Evolutionary conservation across 2,113 vertebrate genomes (phyloP), one percentile per base, ranked within the genome.

Genomic region (Alligator sinensis): DNA sequence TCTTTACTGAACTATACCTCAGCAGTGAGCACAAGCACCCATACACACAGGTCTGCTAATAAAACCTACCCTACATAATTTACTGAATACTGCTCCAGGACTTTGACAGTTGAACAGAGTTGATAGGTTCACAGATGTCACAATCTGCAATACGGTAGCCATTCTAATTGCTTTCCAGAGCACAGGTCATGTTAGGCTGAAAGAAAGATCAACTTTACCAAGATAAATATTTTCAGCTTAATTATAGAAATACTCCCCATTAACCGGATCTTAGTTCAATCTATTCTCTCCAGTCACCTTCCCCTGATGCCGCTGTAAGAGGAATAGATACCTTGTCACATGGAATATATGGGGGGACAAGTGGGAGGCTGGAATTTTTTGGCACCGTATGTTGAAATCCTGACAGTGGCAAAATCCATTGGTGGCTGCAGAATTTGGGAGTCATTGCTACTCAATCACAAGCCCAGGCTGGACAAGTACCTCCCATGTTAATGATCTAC

Each of bases 41-140:
- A 78, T 22, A 64, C 5, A n/a, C 78, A 8, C 38, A 77, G 70
- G 22, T 74, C 21, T 34, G 3, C 4, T 74, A 24, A 22, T 74
- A 38, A 74, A 74, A 47, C 12, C 70, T 11, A 47, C 11, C 11
- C 70, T 47, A 24, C 70, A 74, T 47, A 18, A 63, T 88, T 81
- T 62, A 38, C 59, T 63, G 4, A 66, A 18, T 66, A 28, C 24
- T 66, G 77, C 11, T 47, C 25, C 59, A 60, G 14, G 7, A 24
- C 24, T 15, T 14, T 0, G 0, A 30, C 16, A 66, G 0, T 64
- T 0, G 0, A 83, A 76, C 0, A 0, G 1, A 18, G 21, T 60
- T 72, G 22, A 11, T 11, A 59, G 11, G 28, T 76, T 54, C 64
- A 9, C 18, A 83, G 25, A 1, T 60, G 72, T 24, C 57, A 87